Conservation (phyloP, 2,888 invertebrate species). For the Drosophila niveifrons region DNA sequence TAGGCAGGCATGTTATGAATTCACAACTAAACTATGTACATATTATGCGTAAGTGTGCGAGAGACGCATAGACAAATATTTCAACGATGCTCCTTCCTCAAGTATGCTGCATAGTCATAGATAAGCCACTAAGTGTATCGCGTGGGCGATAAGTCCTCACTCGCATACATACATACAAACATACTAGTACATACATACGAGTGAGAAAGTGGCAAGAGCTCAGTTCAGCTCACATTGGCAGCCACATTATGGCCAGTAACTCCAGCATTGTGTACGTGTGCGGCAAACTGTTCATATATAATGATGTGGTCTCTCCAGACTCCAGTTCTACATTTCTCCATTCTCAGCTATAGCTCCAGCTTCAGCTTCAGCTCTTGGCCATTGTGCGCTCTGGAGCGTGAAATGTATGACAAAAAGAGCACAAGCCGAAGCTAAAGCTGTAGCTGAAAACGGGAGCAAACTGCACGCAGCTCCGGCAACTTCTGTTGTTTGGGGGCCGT, state of each 20-base stretch:
- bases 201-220: constrained; percentile 5
- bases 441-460: constrained; percentile 1
- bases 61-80: constrained; percentile 68
- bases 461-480: not conserved
- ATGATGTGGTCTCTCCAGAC: constrained; percentile 71
- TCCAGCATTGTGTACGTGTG: constrained; percentile 49
- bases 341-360: not conserved
- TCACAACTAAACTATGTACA: constrained; percentile 44
- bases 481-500: constrained; percentile 3
- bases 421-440: constrained; percentile 28
- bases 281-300: constrained; percentile 45
- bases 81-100: constrained; percentile 35
- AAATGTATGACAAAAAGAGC: constrained; percentile 78
- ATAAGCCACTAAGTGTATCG: constrained; percentile 64
- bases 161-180: constrained; percentile 23
- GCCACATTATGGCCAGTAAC: constrained; percentile 42
- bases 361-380: constrained; percentile 34
- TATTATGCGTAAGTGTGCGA: constrained; percentile 7
- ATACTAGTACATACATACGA: no score
- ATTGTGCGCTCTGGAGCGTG: constrained; percentile 71
- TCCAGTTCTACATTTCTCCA: not conserved
- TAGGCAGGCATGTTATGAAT: constrained; percentile 55
- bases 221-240: constrained; percentile 36
- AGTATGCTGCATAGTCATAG: constrained; percentile 63
- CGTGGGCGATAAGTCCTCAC: constrained; percentile 55